Evolutionary conservation across 2,888 invertebrate species (phyloP), one percentile per base, ranked within the genome.

Genomic region (Drosophila aldrichi): DNA sequence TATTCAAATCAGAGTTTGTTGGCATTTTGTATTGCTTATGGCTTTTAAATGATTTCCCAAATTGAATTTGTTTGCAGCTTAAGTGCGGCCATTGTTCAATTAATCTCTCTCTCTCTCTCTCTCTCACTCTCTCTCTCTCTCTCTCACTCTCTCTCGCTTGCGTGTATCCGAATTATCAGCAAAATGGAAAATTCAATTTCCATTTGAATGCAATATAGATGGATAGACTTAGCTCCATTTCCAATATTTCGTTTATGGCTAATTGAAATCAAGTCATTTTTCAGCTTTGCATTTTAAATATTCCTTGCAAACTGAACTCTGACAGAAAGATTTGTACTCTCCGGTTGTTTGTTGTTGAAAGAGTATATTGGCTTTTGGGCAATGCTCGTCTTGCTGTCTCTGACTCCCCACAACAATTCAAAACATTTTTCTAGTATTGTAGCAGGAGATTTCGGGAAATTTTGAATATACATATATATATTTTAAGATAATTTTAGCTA

Each of bases 21-120:
- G 46, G n/a, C 56, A 59, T 55, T 63, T 65, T 41, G 60, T 65
- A 65, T 64, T 59, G 68, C 51, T 74, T 56, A 78, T 43, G 52
- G 51, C 44, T 43, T 34, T 34, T 22, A 52, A 74, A 56, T 63
- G 57, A 70, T 77, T 77, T 69, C 54, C 57, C 60, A 64, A 73
- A 76, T 79, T 68, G 52, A 77, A 72, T 69, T 67, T 55, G 41
- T 29, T 38, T 29, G n/a, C 25, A n/a, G 56, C 49, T 66, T 48
- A 69, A 38, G 34, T 22, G 20, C 25, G 16, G 54, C 54, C 3
- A 22, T 38, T 38, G 54, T 38, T 40, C 14, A 52, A 52, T 36
- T 49, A 49, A 49, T 32, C 49, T 14, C n/a, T 0, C 44, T 29
- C 29, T 7, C 20, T 22, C 20, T 22, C 20, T 22, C 20, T 22